A percentile compares a stretch with the other conserved stretches of the same genome.
phyloP scores from a whole-genome alignment of 2,797 vertebrate species.

The Girardinus metallicus region DNA sequence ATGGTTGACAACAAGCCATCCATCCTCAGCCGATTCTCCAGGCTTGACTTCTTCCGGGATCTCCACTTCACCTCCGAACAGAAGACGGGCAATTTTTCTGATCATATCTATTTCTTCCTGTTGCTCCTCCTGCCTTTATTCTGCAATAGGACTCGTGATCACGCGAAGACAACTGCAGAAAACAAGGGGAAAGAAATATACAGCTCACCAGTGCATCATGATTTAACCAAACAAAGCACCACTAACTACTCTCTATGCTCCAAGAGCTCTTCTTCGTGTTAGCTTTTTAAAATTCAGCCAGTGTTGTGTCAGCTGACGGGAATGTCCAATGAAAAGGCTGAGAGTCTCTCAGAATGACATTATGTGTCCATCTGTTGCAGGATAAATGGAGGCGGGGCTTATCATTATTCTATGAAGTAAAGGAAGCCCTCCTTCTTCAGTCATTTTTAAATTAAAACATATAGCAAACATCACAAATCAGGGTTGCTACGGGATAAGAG shows the following conservation, averaged over 20 bases:
- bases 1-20: conserved; percentile 91
- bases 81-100: conserved; percentile 86
- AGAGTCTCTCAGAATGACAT: conserved; percentile 56
- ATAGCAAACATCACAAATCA: neutral
- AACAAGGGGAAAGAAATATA: neutral
- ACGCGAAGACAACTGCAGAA: conserved; percentile 18
- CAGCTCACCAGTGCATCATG: too few relatives aligned
- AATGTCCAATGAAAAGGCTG: conserved; percentile 57
- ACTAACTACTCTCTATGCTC: neutral
- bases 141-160: conserved; percentile 9
- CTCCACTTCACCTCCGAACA: conserved; percentile 85
- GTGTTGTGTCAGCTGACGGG: conserved; percentile 58
- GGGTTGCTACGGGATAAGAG: neutral
- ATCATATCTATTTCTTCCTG: conserved; percentile 81
- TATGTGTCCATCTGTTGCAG: conserved; percentile 66
- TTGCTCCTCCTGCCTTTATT: conserved; percentile 24
- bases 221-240: neutral
- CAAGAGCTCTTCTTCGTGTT: conserved; percentile 3
- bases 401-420: neutral
- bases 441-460: neutral
- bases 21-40: conserved; percentile 86
- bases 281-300: conserved; percentile 44
- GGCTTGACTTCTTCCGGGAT: conserved; percentile 69
- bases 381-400: conserved; percentile 61
- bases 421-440: neutral